Evolutionary conservation across 2,113 vertebrate species (phyloP), one percentile per base, ranked within the genome.

Genomic region (Rutilus rutilus): DNA sequence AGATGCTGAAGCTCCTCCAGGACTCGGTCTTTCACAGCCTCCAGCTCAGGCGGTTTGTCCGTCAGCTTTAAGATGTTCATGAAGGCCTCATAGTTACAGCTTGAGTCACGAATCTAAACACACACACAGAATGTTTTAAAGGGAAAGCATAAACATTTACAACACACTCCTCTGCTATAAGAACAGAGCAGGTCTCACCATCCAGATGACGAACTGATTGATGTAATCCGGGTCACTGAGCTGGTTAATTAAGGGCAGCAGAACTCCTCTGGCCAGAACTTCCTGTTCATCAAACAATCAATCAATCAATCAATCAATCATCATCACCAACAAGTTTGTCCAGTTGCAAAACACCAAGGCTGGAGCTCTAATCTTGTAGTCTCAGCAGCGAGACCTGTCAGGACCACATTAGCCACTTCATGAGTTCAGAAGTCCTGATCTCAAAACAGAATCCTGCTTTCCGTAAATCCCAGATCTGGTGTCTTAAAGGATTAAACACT

Each of bases 171-270:
- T 15, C 23, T 6, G 2, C 17, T 19, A 0, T 75, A 6, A 19
- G 25, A 71, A 17, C 21, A 23, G 15, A 69, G 67, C 15, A 59
- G 27, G 14, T 92, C 96, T 95, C 94, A 99, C 98, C 98, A 99
- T 99, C 97, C 98, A 99, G 95, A 99, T 97, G 93, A 99, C 94
- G 96, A 99, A 99, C 93, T 99, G 98, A 95, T 99, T 99, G 96
- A 99, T 99, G 96, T 99, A 99, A 96, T 99, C 98, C 89, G 98
- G 98, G 95, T 99, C 98, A 92, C 98, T 99, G 91, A 99, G 96
- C 95, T 98, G 97, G 94, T 97, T 97, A 94, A 99, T 97, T 93
- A 99, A 94, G 90, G 98, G 98, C 94, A 99, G 97, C 89, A 99
- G 95, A 93, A 99, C 96, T 92, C 98, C 97, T 94, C 96, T 96